Percentiles rank a stretch among this genome's conserved stretches.
Evolutionary conservation across 2,888 invertebrate genomes (phyloP).

Genomic region (Tridacna crocea): DNA sequence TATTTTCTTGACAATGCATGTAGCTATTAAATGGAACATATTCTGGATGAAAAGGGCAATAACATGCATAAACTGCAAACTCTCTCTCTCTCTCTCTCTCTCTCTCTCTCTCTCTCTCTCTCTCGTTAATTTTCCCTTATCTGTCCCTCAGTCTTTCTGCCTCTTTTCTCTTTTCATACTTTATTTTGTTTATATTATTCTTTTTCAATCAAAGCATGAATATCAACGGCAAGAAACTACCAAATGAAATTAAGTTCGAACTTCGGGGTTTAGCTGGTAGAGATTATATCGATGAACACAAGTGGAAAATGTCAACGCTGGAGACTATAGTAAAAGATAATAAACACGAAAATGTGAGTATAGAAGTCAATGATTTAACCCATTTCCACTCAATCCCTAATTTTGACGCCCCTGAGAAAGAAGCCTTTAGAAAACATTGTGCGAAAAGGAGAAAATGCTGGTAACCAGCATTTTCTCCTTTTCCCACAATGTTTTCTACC

Average conservation of each 20-base stretch:
- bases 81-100: too few species aligned
- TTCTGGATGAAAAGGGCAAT: too few species aligned
- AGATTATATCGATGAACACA: neutral
- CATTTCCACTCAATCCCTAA: too few species aligned
- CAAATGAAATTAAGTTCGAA: neutral
- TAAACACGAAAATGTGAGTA: slow-evolving; percentile 16
- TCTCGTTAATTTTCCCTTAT: neutral
- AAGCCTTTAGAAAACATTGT: neutral
- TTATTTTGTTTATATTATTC: neutral
- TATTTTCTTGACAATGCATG: too few species aligned
- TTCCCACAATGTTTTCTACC: too few species aligned
- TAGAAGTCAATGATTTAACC: neutral
- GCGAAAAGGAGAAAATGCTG: too few species aligned
- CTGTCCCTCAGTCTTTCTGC: neutral
- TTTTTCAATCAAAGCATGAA: neutral
- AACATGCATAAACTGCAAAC: too few species aligned
- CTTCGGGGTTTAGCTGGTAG: neutral
- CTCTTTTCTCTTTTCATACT: neutral
- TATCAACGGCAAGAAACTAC: neutral
- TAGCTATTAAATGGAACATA: too few species aligned
- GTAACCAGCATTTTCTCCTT: too few species aligned
- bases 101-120: neutral
- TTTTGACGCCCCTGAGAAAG: too few species aligned
- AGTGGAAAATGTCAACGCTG: slow-evolving; percentile 8
- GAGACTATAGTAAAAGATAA: neutral